Percentiles rank a stretch among this genome's conserved stretches.
Conservation (phyloP, 2,113 vertebrate species). For the Bubalus kerabau region DNA sequence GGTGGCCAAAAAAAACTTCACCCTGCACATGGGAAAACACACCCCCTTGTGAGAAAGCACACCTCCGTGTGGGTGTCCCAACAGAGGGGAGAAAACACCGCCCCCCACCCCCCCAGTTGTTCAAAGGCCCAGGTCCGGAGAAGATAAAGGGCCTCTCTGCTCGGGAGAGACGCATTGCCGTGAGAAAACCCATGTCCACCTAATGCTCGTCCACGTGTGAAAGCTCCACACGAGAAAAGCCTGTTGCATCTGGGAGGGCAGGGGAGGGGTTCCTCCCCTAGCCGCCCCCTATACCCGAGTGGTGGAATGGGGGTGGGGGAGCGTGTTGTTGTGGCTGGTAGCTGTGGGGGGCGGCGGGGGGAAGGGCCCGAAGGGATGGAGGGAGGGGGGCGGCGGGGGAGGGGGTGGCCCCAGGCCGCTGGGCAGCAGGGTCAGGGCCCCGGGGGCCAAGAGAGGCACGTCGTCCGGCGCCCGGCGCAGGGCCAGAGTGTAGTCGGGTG, state of each 20-base stretch:
- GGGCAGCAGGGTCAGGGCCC: slow-evolving; percentile 94
- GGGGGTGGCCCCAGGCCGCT: slow-evolving; percentile 89
- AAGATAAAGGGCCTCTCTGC: slow-evolving; percentile 66
- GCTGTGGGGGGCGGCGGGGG: slow-evolving; percentile 85
- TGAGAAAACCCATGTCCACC: slow-evolving; percentile 50
- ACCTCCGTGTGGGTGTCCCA: slow-evolving; percentile 55
- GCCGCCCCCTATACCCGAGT: slow-evolving; percentile 89
- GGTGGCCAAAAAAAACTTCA: slow-evolving; percentile 65
- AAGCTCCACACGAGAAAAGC: slow-evolving; percentile 10
- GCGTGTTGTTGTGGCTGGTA: slow-evolving; percentile 88
- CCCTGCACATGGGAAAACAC: slow-evolving; percentile 74
- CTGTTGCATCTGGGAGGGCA: slow-evolving; percentile 52
- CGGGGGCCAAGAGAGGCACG: slow-evolving; percentile 89
- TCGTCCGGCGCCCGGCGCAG: slow-evolving; percentile 92
- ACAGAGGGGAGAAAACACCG: not conserved
- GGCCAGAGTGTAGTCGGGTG: slow-evolving; percentile 92
- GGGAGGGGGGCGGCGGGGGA: slow-evolving; percentile 86
- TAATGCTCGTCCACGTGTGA: not conserved
- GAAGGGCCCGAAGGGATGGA: slow-evolving; percentile 91
- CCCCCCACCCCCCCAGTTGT: not conserved
- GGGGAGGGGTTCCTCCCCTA: slow-evolving; percentile 67
- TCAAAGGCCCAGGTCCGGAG: slow-evolving; percentile 69
- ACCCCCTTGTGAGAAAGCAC: slow-evolving; percentile 60
- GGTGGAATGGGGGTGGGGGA: slow-evolving; percentile 94
- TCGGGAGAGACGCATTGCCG: slow-evolving; percentile 8